Base-by-base conservation (phyloP, 2,888 invertebrate genomes). In the Ormyrus labotus region DNA sequence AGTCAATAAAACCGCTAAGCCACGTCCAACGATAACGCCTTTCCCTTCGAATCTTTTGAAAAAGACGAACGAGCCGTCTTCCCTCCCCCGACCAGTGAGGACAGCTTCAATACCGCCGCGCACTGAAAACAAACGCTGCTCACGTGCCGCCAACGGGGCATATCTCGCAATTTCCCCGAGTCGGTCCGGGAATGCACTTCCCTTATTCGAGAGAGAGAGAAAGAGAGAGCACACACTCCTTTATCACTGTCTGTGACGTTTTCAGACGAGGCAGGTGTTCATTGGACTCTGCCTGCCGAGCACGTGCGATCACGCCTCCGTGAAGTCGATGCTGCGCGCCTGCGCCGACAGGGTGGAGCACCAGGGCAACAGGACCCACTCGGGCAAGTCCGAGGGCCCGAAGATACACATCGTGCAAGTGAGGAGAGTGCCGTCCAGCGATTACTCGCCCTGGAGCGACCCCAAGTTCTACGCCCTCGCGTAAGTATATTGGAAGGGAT, bases 251-350 rank as follows among this genome's bases (percentile, higher is more conserved):
- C 50, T 65, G 13, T 68, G 45, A 9, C 7, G 2, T 72, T 74
- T 74, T 48, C 91, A 95, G 95, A 93, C 94, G 82, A 92, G 95
- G 83, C 92, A 93, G 86, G 91, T 96, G 85, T 93, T 95, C 88
- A 91, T 96, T 74, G 96, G 96, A 8, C 93, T 95, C 87, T 96
- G 96, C 87, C 90, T 96, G 84, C 96, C 96, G 6, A 92, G 92
- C 78, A 93, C 94, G 0, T 96, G 96, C 88, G 92, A 92, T 64
- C 86, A 84, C 71, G 71, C 83, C 47, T 90, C 90, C 34, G 78
- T 91, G 80, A 87, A 84, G 83, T 91, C 90, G 74, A 87, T 91
- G 86, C 81, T 91, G 68, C 84, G 89, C 75, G 87, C 89, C n/a
- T 89, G 87, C 81, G 90, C 89, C 60, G 87, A 88, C 75, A 84